Evolutionary conservation across 2,888 invertebrate species (phyloP), one percentile per base, ranked within the genome.

Genomic region (Oscheius sp.): DNA sequence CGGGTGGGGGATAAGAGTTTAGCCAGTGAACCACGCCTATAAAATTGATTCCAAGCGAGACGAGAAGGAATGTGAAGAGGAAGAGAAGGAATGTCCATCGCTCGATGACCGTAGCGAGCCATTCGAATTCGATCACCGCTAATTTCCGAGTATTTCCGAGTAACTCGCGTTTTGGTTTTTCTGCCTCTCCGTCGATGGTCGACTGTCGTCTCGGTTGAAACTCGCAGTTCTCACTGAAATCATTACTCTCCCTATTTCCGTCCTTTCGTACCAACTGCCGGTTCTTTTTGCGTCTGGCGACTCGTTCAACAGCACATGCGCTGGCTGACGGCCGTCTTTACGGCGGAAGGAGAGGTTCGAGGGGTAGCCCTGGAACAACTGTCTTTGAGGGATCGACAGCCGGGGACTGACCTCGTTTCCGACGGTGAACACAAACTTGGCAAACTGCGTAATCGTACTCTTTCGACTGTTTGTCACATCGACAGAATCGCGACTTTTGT

Each of bases 81-180:
- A 77, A 77, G 10, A 77, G 50, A 29, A 75, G 63, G 42, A 77
- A 75, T 1, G 77, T 75, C 50, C 75, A 75, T 11, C 77, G 73
- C 59, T 77, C 77, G 59, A 77, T 75, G 2, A 75, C 77, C 0
- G 77, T 77, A 10, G 77, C 77, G 62, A 77, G 62, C 77, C 77
- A 77, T 51, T 77, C 77, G 65, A 75, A 77, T 55, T 77, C 77
- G 62, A 75, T 77, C 48, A 59, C 37, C 1, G 77, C 73, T 33
- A 77, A 57, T 9, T 73, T 51, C 29, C 66, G 32, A 1, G 32
- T 75, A 10, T 29, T 32, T 60, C 60, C 35, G 10, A 10, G 4
- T 42, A 2, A 2, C 60, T 35, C 37, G 13, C 60, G n/a, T 35
- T 60, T 35, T 60, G 11, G 32, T 37, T 33, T 35, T 60, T 60